Base-by-base conservation (phyloP, 2,113 vertebrate genomes). In the Pseudolaguvia tuberculata region DNA sequence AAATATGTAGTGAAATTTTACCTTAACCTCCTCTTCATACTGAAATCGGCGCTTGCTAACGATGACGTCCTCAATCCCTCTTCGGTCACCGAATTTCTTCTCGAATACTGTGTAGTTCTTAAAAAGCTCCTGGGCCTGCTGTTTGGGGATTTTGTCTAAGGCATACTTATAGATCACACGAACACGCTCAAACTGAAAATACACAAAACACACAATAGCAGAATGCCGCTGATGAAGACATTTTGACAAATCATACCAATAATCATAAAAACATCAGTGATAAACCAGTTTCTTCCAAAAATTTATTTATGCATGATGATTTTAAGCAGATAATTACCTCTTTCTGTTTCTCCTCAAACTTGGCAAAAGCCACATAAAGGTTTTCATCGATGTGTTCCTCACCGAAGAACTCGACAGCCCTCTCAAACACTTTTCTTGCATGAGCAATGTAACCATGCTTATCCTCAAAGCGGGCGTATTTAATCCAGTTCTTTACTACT, bases 11-110 rank as follows among this genome's bases (percentile, higher is more conserved):
- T 12, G 12, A 11, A 4, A 59, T 31, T 78, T 0, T 81, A 98
- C 97, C 93, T 97, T 99, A 73, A 99, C 96, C 81, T 99, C 97
- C 79, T 99, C 96, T 83, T 99, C 97, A 11, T 99, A 99, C 80
- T 98, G 97, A 86, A 98, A 99, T 31, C 95, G 86, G 23, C 97
- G 89, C 74, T 99, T 99, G 90, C 91, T 98, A 83, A 98, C 95
- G 5, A 99, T 99, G 70, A 99, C 98, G 23, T 98, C 96, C 85
- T 99, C 97, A 2, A 99, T 99, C 4, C 96, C 96, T 56, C 96
- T 86, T 21, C 96, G 86, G 87, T 99, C 97, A 57, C 97, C 97
- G 82, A 97, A 99, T 88, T 94, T 97, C 90, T 99, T 99, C 86
- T 99, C 97, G 81, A 99, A 99, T 86, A 98, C 92, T 0, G 96